phyloP scores from a whole-genome alignment of 2,888 invertebrate genomes.

The Notocelia uddmanniana region DNA sequence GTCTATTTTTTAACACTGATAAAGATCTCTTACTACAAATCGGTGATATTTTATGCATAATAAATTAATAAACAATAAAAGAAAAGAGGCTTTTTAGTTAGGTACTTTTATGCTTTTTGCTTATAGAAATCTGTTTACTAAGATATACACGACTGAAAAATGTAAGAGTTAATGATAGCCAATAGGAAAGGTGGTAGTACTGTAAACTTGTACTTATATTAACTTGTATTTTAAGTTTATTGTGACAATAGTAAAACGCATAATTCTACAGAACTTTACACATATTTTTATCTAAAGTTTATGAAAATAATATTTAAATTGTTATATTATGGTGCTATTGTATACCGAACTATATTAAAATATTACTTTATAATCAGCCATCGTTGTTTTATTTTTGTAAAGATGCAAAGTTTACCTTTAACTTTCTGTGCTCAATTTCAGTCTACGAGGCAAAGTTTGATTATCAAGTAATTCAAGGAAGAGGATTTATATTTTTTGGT shows the following conservation, averaged over 20 bases:
- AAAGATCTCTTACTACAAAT: slow-evolving; percentile 10
- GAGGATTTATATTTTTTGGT: too few relatives aligned
- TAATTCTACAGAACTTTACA: slow-evolving; percentile 1
- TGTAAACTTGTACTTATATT: background rate
- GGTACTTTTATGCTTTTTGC: background rate
- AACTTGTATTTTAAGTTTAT: slow-evolving; percentile 3
- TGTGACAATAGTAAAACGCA: slow-evolving; percentile 7
- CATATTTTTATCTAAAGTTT: background rate
- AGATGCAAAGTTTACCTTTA: background rate
- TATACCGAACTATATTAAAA: slow-evolving; percentile 8
- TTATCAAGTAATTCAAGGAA: too few relatives aligned
- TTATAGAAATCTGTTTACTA: background rate
- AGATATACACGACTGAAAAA: background rate
- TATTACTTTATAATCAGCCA: background rate
- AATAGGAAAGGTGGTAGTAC: background rate
- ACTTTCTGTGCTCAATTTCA: background rate
- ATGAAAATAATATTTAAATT: background rate
- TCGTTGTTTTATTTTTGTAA: slow-evolving; percentile 4
- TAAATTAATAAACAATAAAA: too few relatives aligned
- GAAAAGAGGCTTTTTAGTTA: slow-evolving; percentile 19
- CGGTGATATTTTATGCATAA: slow-evolving; percentile 34
- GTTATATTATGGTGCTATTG: slow-evolving; percentile 20
- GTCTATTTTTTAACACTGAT: background rate
- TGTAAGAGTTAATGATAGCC: background rate
- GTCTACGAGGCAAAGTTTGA: too few relatives aligned